Evolutionary conservation across 2,888 invertebrate genomes (phyloP), one percentile per base, ranked within the genome.

Genomic region (Drosophila imparisetae): DNA sequence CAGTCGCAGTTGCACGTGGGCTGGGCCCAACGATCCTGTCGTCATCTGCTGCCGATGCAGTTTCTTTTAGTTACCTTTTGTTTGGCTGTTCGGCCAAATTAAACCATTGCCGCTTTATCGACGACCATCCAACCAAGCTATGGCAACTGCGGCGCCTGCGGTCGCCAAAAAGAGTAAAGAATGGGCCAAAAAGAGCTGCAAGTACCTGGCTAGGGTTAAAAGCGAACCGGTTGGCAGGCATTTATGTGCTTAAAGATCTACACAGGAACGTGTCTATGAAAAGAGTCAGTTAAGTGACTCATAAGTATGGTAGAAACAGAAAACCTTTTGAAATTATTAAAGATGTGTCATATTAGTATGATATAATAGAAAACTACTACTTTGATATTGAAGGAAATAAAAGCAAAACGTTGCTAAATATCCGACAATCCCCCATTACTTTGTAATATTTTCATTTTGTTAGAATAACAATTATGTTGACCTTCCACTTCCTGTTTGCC

Each of bases 51-150:
- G 75, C 70, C 45, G 48, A 53, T 80, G 80, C 80, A 57, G 58
- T 59, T 63, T 72, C 59, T 78, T 72, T 72, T 36, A 53, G 77
- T 53, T 69, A 62, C 62, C 72, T 68, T 75, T 78, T 75, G 71
- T 75, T 72, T 57, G 66, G 55, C 74, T 64, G 61, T 77, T 75
- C 75, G 74, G 84, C 89, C 89, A 88, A 88, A 88, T 88, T 91
- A 89, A 91, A 91, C 88, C 88, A 88, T 91, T 88, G 91, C 88
- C 84, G 84, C 89, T 78, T 88, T 83, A 83, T 81, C 85, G 85
- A 75, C 71, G 49, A 66, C 65, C 58, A 55, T 55, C 72, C 65
- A 71, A 70, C 50, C n/a, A 53, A 59, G 48, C 62, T 29, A 58
- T 27, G 34, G 69, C 50, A 67, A 60, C 66, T 72, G 67, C 54